Evolutionary conservation across 2,888 invertebrate species (phyloP).

Genomic region (Drosophila sordidula): DNA sequence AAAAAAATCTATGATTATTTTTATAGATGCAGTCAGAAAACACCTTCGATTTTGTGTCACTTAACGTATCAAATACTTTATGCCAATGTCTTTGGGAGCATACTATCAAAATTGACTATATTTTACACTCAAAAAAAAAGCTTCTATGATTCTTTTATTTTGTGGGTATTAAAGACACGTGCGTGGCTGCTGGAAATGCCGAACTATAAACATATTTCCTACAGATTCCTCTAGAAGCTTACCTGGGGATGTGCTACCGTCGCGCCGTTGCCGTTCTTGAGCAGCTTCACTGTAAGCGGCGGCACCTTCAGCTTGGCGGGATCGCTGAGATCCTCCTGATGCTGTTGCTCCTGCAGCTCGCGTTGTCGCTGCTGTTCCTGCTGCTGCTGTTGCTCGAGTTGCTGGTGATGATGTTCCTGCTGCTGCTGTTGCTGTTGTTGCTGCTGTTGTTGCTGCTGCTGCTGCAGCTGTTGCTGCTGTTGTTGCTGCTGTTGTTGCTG

Average conservation of each 20-base stretch:
- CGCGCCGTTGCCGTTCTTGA: slow-evolving; percentile 80
- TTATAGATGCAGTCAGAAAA: too few species aligned
- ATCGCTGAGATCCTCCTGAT: slow-evolving; percentile 62
- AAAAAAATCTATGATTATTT: too few species aligned
- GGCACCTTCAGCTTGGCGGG: slow-evolving; percentile 81
- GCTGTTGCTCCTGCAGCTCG: slow-evolving; percentile 64
- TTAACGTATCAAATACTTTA: too few species aligned
- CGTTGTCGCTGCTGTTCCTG: slow-evolving; percentile 65
- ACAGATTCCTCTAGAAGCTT: slow-evolving; percentile 2
- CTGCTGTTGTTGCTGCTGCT: slow-evolving; percentile 54
- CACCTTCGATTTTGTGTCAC: too few species aligned
- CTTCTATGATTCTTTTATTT: too few species aligned
- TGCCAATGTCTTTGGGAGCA: too few species aligned
- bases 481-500: slow-evolving; percentile 64
- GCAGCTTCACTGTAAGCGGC: slow-evolving; percentile 82
- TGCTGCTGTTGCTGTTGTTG: slow-evolving; percentile 55
- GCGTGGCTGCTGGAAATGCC: neutral
- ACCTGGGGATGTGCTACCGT: slow-evolving; percentile 81
- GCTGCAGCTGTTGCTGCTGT: slow-evolving; percentile 58
- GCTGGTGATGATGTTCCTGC: slow-evolving; percentile 67
- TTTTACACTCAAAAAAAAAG: too few species aligned
- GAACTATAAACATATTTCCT: neutral
- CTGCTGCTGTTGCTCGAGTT: slow-evolving; percentile 47
- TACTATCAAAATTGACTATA: too few species aligned
- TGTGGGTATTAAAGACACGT: neutral